These are phyloP conservation scores for Prorops nasuta DNA, from an alignment of 1,140 invertebrate species.

Conservation along the genomic window DNA sequence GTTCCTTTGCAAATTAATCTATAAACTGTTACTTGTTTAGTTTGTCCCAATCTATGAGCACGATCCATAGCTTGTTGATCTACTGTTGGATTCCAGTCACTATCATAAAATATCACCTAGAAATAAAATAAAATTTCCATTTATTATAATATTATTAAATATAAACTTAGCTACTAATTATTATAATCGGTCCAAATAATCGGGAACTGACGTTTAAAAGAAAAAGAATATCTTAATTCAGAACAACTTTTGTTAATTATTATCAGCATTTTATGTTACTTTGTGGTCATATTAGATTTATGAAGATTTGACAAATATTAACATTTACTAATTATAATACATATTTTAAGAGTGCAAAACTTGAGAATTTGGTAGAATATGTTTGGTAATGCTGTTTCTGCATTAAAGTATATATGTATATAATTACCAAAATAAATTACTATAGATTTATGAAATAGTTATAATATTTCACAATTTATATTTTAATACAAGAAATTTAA, in stretches of 20 bases:
- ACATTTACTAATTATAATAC: too few species aligned
- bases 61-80: constrained; percentile 95
- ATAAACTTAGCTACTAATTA: not conserved
- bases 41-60: constrained; percentile 83
- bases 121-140: constrained; percentile 10
- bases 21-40: constrained; percentile 91
- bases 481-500: constrained; percentile 14
- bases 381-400: too few species aligned
- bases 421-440: too few species aligned
- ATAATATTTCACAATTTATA: too few species aligned
- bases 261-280: too few species aligned
- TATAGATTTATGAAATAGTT: too few species aligned
- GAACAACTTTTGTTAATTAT: not conserved
- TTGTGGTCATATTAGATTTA: too few species aligned
- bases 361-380: too few species aligned
- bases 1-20: constrained; percentile 88
- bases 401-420: too few species aligned
- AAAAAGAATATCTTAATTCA: not conserved
- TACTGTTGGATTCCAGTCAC: constrained; percentile 98
- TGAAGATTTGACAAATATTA: too few species aligned
- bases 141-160: not conserved
- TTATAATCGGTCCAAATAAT: constrained; percentile 2
- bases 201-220: too few species aligned
- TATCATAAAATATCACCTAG: constrained; percentile 99
- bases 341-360: too few species aligned